phyloP scores from a whole-genome alignment of 2,888 invertebrate species.

The Drosophila paracracens region DNA sequence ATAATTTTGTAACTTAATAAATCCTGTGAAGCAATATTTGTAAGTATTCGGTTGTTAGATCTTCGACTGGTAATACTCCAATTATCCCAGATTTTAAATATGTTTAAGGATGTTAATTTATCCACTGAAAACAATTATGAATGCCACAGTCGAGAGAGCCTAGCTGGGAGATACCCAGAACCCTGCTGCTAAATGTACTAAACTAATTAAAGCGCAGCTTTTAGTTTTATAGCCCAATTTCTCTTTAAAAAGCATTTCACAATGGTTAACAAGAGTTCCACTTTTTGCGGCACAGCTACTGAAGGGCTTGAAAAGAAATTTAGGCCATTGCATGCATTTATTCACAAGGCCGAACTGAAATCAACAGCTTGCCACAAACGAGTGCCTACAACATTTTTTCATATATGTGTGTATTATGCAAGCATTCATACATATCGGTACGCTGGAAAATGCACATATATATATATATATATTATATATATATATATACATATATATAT shows the following conservation, averaged over 20 bases:
- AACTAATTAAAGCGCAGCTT: background rate
- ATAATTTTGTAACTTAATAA: background rate
- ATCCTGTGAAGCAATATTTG: background rate
- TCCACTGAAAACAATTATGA: background rate
- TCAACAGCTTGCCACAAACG: background rate
- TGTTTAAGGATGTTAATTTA: background rate
- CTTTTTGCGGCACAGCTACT: background rate
- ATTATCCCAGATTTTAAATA: background rate
- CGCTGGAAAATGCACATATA: background rate
- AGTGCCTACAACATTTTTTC: background rate
- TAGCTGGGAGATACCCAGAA: background rate
- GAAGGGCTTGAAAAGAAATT: background rate
- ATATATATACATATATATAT: background rate
- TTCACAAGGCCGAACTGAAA: background rate
- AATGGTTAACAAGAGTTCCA: background rate
- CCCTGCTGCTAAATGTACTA: background rate
- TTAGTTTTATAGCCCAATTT: background rate
- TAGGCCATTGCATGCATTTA: slow-evolving; percentile 1
- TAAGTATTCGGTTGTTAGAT: accelerated
- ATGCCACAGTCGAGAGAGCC: background rate
- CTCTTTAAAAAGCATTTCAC: background rate
- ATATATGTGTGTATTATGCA: background rate
- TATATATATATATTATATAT: background rate
- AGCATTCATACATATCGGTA: background rate
- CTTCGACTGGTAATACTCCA: background rate